Evolutionary conservation across 2,113 vertebrate species (phyloP).

Genomic region (Agapornis roseicollis): DNA sequence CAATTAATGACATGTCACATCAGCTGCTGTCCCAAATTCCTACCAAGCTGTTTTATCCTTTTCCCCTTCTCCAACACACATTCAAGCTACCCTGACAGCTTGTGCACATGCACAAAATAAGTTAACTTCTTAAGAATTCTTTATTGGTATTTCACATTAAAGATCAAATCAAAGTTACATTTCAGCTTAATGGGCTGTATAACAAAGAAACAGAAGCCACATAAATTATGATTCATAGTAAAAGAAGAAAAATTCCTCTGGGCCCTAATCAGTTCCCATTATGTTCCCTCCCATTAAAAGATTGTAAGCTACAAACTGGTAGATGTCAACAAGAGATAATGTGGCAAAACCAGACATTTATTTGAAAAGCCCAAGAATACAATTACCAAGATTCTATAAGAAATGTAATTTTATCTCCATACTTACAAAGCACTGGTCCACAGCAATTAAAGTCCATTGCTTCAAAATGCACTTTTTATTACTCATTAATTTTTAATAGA

Average conservation of each 20-base stretch:
- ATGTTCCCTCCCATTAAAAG: neutral
- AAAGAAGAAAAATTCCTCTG: neutral
- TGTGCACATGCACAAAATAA: neutral
- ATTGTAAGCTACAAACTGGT: neutral
- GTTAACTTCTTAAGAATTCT: neutral
- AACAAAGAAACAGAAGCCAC: neutral
- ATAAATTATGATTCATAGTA: neutral
- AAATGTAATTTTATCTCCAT: neutral
- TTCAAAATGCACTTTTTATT: neutral
- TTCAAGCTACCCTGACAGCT: neutral
- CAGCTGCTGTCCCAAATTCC: neutral
- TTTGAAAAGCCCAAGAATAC: neutral
- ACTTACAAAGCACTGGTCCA: neutral
- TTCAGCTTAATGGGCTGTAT: neutral
- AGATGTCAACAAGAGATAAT: conserved; percentile 7
- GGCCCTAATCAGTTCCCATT: neutral
- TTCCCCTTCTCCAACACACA: neutral
- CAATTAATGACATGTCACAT: neutral
- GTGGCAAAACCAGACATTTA: neutral
- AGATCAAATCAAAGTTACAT: neutral
- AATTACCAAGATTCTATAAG: neutral
- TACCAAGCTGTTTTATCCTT: neutral
- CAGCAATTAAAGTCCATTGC: neutral
- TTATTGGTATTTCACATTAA: neutral
- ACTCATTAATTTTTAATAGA: neutral